Conservation (phyloP, 2,888 invertebrate species). For the Yponomeuta cagnagella region DNA sequence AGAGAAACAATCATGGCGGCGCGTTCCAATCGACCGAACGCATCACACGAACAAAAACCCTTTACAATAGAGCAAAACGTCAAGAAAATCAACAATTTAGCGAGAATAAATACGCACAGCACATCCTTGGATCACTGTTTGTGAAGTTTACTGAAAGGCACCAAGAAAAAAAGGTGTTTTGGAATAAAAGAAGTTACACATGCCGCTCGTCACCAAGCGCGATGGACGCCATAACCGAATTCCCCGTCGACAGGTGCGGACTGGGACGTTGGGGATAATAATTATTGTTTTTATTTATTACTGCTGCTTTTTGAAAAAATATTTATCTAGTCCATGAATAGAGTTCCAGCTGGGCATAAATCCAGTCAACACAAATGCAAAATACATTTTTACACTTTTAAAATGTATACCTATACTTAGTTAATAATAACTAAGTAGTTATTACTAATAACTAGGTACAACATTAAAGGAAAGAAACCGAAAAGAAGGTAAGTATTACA, state of each 20-base stretch:
- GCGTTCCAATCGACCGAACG: background rate
- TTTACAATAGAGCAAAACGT: background rate
- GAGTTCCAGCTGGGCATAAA: too few relatives aligned
- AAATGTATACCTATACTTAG: too few relatives aligned
- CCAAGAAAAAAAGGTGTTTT: slow-evolving; percentile 24
- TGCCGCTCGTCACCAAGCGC: slow-evolving; percentile 55
- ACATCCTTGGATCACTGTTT: slow-evolving; percentile 1
- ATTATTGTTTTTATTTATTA: too few relatives aligned
- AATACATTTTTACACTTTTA: too few relatives aligned
- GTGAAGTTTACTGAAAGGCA: background rate
- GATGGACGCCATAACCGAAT: slow-evolving; percentile 69
- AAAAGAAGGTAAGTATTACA: too few relatives aligned
- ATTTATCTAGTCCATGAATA: too few relatives aligned
- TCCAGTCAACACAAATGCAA: too few relatives aligned
- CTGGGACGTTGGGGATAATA: slow-evolving; percentile 20
- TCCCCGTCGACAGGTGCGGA: slow-evolving; percentile 52
- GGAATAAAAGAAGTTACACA: slow-evolving; percentile 47
- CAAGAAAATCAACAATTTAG: background rate
- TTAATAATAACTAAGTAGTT: too few relatives aligned
- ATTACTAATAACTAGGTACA: too few relatives aligned
- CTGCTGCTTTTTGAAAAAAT: too few relatives aligned
- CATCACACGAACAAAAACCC: background rate
- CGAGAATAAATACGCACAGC: slow-evolving; percentile 5
- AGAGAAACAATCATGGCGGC: background rate
- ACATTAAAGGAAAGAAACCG: too few relatives aligned